Evolutionary conservation across 2,888 invertebrate genomes (phyloP), one percentile per base, ranked within the genome.

Genomic region (Cephus pulcher): DNA sequence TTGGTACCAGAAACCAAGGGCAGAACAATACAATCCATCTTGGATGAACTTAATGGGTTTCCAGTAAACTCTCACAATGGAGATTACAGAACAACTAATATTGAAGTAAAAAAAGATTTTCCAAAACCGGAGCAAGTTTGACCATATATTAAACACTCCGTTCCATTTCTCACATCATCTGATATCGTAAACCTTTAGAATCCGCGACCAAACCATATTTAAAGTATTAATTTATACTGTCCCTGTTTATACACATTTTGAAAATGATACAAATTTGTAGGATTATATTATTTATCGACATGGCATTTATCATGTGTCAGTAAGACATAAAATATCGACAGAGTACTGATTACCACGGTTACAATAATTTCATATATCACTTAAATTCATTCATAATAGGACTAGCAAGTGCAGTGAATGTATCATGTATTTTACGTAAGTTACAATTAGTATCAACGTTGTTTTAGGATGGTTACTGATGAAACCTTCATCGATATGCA

Each of bases 1-100:
- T 34, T 90, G 23, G 69, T 91, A 0, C 91, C 91, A 1, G 91
- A 91, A 79, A 91, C 91, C 1, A 91, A 90, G 74, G 91, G 91
- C 4, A 82, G 84, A n/a, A 83, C 85, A 0, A 82, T 90, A 23
- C 89, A 91, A 74, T 82, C 86, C 0, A 91, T 91, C 68, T 73
- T 90, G 9, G 86, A 88, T 34, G 86, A 89, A 79, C 85, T 91
- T 1, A 87, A 87, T 73, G 89, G 89, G 11, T 69, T 73, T n/a
- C 75, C 81, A 30, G 77, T 73, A 40, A 69, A 77, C 15, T 80
- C 74, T 78, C 77, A 82, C 34, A 79, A 82, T 37, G 79, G 79
- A 30, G 79, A 78, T 34, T 81, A 80, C 35, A 76, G 75, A 12
- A 80, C 80, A 68, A 79, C 81, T 1, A 79, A 82, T 4, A 32